Percentiles rank a stretch among this genome's conserved stretches.
phyloP scores from a whole-genome alignment of 2,888 invertebrate genomes.

The Diabrotica balteata region DNA sequence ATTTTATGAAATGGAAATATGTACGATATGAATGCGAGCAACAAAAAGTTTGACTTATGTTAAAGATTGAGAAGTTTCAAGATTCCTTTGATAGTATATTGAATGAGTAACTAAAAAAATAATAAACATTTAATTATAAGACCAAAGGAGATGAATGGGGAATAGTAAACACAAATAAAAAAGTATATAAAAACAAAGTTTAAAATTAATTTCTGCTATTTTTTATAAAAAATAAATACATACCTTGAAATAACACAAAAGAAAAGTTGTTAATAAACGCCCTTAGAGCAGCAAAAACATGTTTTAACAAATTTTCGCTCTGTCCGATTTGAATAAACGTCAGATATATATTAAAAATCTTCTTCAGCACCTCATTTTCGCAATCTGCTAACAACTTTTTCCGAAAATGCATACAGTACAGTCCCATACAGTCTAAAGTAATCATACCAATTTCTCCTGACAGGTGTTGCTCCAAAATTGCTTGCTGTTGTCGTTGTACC shows the following conservation, averaged over 20 bases:
- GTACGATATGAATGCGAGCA: no score
- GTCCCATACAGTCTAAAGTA: constrained; percentile 84
- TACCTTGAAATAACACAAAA: constrained; percentile 81
- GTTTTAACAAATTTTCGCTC: constrained; percentile 87
- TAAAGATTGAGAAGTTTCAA: no score
- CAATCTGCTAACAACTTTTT: constrained; percentile 66
- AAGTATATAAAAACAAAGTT: no score
- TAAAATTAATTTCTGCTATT: no score
- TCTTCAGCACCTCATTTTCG: constrained; percentile 79
- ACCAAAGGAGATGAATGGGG: no score
- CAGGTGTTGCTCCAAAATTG: constrained; percentile 79
- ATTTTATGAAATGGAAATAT: background rate
- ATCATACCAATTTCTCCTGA: constrained; percentile 90
- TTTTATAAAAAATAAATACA: constrained; percentile 14
- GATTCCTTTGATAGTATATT: no score
- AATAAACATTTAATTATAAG: no score
- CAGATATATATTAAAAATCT: constrained; percentile 85
- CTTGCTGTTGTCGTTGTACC: constrained; percentile 66
- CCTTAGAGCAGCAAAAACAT: constrained; percentile 89
- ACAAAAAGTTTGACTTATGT: no score
- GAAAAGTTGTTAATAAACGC: constrained; percentile 93
- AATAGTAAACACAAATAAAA: no score
- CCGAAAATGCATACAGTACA: constrained; percentile 81
- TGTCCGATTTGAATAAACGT: constrained; percentile 88
- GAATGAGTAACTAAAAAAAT: no score